Evolutionary conservation across 2,888 invertebrate genomes (phyloP), one percentile per base, ranked within the genome.

Genomic region (Lithosia quadra): DNA sequence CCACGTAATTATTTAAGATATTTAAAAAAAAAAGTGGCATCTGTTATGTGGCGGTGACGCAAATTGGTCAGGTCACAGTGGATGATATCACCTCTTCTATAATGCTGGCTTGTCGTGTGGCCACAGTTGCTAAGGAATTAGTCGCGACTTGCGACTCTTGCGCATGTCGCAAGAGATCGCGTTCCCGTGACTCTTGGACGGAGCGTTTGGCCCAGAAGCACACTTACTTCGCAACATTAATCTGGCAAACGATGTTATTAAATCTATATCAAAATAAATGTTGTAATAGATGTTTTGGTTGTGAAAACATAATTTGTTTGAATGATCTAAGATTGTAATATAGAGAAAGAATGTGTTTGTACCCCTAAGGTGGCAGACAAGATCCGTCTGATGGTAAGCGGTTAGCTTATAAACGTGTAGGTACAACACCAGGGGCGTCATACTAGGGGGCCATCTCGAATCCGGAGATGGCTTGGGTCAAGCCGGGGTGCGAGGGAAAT

Each of bases 41-140:
- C 57, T 24, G 24, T 61, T 69, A 60, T 65, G 60, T 24, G 56
- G 15, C 24, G 64, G 21, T 69, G 69, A 53, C 57, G 69, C n/a
- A 62, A 69, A 58, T 18, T 8, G 62, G 34, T 5, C 56, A 43
- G 67, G 62, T 67, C 57, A 33, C 56, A 33, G 28, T 24, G 22
- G 67, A 15, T 66, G 62, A 65, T 69, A 65, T 62, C 69, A 65
- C 55, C 43, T 24, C 28, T 2, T 28, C 22, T 64, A 21, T 69
- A 65, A 65, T 69, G 65, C 24, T 21, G 9, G 61, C 22, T 62
- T 69, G 65, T 39, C 65, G 62, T 61, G 68, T 9, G 59, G n/a
- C 56, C 24, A n/a, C 34, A 15, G 55, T 18, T 56, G 64, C 57
- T 24, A 57, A 24, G 56, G 18, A 53, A 55, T 55, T 55, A 18